Percentiles rank a stretch among this genome's conserved stretches.
Evolutionary conservation across 2,888 invertebrate genomes (phyloP).

Genomic region (Cantharis nigra): DNA sequence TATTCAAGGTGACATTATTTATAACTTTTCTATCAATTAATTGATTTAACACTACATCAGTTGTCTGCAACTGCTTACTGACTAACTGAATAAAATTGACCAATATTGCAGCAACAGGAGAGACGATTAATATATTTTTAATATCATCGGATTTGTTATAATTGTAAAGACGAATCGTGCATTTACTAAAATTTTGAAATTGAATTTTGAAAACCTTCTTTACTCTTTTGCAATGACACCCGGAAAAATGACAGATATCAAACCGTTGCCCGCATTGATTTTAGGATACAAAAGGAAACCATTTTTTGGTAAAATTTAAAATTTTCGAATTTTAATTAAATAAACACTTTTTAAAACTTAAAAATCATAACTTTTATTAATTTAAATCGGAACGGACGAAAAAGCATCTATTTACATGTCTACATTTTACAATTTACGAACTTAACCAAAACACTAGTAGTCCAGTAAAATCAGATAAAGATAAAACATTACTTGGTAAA

Average conservation of each 20-base stretch:
- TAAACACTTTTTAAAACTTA: too few relatives aligned
- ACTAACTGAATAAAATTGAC: background rate
- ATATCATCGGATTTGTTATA: too few relatives aligned
- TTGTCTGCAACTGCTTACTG: background rate
- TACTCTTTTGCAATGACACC: background rate
- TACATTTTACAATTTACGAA: too few relatives aligned
- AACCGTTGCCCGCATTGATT: background rate
- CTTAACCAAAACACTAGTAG: too few relatives aligned
- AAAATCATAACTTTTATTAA: too few relatives aligned
- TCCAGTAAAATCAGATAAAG: too few relatives aligned
- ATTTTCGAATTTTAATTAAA: background rate
- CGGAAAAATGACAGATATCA: background rate
- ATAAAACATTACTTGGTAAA: too few relatives aligned
- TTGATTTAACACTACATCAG: background rate
- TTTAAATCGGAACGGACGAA: too few relatives aligned
- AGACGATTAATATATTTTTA: background rate
- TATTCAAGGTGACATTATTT: background rate
- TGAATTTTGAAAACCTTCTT: background rate
- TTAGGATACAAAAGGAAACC: background rate
- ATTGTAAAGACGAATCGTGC: background rate
- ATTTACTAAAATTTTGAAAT: background rate
- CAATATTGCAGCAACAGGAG: background rate
- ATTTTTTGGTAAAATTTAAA: background rate
- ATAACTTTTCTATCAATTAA: background rate
- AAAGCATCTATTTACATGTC: too few relatives aligned